A percentile compares a stretch with the other conserved stretches of the same genome.
phyloP scores from a whole-genome alignment of 2,113 vertebrate genomes.

The Oreochromis aureus region DNA sequence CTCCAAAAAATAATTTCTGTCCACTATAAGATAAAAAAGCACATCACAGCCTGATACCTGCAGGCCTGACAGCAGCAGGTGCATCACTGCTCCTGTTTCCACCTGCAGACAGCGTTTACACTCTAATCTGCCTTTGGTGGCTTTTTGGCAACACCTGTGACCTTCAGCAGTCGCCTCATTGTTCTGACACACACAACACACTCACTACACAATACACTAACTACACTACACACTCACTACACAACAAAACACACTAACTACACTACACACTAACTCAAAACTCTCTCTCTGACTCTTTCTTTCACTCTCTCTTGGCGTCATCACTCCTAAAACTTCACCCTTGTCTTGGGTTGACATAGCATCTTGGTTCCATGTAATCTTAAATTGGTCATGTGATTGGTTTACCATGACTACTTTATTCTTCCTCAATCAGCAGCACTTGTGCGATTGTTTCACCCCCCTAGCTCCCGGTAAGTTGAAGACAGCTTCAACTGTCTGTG shows the following conservation, averaged over 20 bases:
- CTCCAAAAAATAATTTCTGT: no score
- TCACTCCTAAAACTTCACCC: background rate
- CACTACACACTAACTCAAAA: background rate
- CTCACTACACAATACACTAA: no score
- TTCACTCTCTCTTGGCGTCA: background rate
- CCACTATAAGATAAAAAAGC: no score
- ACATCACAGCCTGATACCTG: no score
- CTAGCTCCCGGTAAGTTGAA: background rate
- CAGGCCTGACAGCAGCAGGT: no score
- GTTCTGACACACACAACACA: background rate
- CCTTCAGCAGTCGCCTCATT: no score
- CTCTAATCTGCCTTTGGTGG: no score
- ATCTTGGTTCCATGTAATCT: background rate
- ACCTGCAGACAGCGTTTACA: no score
- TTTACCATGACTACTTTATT: background rate
- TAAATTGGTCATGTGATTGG: background rate
- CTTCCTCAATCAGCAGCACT: background rate
- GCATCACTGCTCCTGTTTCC: no score
- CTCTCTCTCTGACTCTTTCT: background rate
- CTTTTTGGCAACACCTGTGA: no score
- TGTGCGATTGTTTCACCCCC: accelerated
- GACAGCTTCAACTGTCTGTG: background rate
- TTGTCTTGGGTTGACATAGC: background rate
- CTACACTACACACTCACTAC: background rate
- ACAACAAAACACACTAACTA: background rate